phyloP scores from a whole-genome alignment of 2,888 invertebrate species.

The Conus canariensis region DNA sequence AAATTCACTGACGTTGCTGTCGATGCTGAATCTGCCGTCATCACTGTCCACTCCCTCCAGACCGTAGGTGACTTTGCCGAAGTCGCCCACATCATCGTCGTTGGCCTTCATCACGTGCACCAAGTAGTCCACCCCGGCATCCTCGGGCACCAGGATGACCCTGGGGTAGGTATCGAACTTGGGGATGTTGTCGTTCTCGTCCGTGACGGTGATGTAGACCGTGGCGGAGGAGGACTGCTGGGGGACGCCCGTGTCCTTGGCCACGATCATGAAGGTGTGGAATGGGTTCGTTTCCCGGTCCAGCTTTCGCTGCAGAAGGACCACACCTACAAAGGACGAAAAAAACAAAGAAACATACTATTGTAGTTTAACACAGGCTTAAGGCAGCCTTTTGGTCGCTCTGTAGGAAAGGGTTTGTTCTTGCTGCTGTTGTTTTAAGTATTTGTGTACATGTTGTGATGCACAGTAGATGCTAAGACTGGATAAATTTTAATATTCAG shows the following conservation, averaged over 20 bases:
- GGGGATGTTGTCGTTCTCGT: slow-evolving; percentile 89
- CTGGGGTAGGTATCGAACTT: slow-evolving; percentile 80
- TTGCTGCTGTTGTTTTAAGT: too few species aligned
- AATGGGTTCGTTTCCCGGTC: slow-evolving; percentile 77
- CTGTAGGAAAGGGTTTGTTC: too few species aligned
- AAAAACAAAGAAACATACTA: background rate
- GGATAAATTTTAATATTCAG: too few species aligned
- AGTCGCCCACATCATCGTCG: slow-evolving; percentile 82
- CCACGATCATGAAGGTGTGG: slow-evolving; percentile 65
- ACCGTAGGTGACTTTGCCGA: slow-evolving; percentile 85
- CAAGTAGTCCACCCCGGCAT: slow-evolving; percentile 54
- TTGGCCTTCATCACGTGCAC: slow-evolving; percentile 86
- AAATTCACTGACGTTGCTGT: slow-evolving; percentile 75
- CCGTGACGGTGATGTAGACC: slow-evolving; percentile 86
- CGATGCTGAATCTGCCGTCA: slow-evolving; percentile 86
- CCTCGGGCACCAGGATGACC: slow-evolving; percentile 59
- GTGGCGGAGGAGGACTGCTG: slow-evolving; percentile 80
- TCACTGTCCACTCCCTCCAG: slow-evolving; percentile 85
- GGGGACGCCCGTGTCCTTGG: slow-evolving; percentile 66
- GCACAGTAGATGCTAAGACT: too few species aligned
- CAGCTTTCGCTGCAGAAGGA: slow-evolving; percentile 82
- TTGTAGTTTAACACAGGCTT: background rate
- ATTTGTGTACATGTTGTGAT: too few species aligned
- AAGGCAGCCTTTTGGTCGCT: too few species aligned
- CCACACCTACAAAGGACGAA: slow-evolving; percentile 57